Evolutionary conservation across 2,113 vertebrate species (phyloP).

Genomic region (Stigmatopora nigra): DNA sequence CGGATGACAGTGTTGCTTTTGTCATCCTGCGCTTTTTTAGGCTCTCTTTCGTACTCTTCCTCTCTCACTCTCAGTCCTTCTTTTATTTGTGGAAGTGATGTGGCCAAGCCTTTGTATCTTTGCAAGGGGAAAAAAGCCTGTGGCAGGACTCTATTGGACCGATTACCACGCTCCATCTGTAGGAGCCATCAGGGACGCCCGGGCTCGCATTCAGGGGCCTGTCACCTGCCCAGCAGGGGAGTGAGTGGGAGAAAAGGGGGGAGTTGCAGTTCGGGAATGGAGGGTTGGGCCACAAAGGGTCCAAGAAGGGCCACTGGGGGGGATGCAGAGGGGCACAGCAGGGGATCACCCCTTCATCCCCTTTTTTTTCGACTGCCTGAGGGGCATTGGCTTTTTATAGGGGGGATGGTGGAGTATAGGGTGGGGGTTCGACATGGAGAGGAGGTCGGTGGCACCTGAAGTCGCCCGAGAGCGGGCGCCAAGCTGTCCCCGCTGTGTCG

Average conservation of each 20-base stretch:
- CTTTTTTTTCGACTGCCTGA: conserved; percentile 70
- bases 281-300: conserved; percentile 83
- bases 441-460: conserved; percentile 60
- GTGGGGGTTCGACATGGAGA: conserved; percentile 44
- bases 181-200: conserved; percentile 95
- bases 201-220: conserved; percentile 88
- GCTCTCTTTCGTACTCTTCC: conserved; percentile 56
- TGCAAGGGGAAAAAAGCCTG: conserved; percentile 82
- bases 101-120: conserved; percentile 88
- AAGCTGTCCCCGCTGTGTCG: conserved; percentile 35
- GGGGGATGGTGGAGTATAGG: conserved; percentile 46
- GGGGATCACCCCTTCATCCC: conserved; percentile 82
- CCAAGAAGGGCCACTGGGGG: conserved; percentile 77
- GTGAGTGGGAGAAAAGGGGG: conserved; percentile 68
- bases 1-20: conserved; percentile 95
- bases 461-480: conserved; percentile 37
- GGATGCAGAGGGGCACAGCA: conserved; percentile 78
- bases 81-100: conserved; percentile 88
- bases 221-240: conserved; percentile 99
- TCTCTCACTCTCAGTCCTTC: conserved; percentile 37
- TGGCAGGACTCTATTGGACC: conserved; percentile 95
- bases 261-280: conserved; percentile 75
- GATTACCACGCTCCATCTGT: conserved; percentile 99
- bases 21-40: conserved; percentile 79
- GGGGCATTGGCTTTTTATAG: conserved; percentile 44